These are phyloP conservation scores for Odocoileus hemionus DNA, from an alignment of 2,113 vertebrate genomes.

Conservation along the genomic window DNA sequence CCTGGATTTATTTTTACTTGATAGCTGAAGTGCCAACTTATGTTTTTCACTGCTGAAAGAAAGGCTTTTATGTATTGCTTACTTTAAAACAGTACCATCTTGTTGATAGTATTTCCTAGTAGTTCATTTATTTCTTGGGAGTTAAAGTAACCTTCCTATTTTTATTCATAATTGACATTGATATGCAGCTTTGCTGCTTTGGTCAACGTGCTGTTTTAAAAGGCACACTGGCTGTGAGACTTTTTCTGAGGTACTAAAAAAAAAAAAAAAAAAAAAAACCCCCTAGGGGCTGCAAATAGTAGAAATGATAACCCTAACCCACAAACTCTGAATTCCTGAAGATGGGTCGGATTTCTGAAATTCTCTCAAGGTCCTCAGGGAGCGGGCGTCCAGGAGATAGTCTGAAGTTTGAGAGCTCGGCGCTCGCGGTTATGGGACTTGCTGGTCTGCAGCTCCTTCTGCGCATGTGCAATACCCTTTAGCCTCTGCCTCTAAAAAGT, in stretches of 20 bases:
- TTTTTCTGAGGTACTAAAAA: background rate
- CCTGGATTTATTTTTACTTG: background rate
- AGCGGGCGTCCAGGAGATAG: background rate
- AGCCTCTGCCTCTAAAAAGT: rapidly evolving
- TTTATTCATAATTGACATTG: background rate
- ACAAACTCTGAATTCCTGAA: background rate
- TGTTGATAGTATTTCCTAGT: background rate
- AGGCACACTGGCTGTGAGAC: background rate
- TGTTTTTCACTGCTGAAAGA: background rate
- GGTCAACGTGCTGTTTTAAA: background rate
- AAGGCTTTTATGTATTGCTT: background rate
- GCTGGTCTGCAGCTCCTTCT: background rate
- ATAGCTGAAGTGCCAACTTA: background rate
- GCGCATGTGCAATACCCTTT: background rate
- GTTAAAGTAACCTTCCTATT: background rate
- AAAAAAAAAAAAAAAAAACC: background rate
- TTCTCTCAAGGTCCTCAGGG: background rate
- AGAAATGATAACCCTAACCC: no score
- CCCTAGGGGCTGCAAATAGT: no score
- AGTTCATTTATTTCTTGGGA: background rate
- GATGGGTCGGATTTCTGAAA: background rate
- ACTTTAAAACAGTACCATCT: background rate
- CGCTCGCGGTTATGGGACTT: rapidly evolving
- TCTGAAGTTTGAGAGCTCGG: no score
- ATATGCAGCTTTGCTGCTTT: background rate